Evolutionary conservation across 2,888 invertebrate genomes (phyloP), one percentile per base, ranked within the genome.

Genomic region (Megalurothrips usitatus): DNA sequence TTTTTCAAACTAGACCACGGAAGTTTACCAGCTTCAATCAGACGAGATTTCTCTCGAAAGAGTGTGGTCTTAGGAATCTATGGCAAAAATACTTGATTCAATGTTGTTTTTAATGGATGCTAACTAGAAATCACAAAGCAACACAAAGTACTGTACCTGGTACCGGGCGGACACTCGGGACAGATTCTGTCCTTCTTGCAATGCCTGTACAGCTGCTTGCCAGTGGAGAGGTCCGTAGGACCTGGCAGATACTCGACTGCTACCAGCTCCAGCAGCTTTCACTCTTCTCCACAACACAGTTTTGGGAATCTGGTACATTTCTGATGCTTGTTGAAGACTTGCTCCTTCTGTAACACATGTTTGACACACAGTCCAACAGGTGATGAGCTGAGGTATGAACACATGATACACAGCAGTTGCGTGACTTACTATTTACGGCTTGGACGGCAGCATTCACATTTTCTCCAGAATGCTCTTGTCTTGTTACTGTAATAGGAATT

Each of bases 241-340:
- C 79, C 84, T 83, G 80, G 86, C 86, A 0, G 85, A 83, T 79
- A 86, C 85, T 19, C 81, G 81, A 23, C 79, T 79, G 12, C 52
- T 43, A 34, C 78, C 79, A 8, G 82, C 83, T 52, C 87, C 86
- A 82, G 87, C 87, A 83, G 87, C 88, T 81, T 87, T 87, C 82
- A 88, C 87, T 82, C 88, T 85, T 81, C 88, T 84, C 88, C 88
- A 88, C 28, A 88, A 84, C 19, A 88, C 88, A 28, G 88, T 88
- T 85, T 88, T 88, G 19, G 88, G 88, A 82, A 88, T 88, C 68
- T 86, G 85, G 83, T 85, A 88, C 84, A 86, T 85, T 82, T 87
- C 87, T 26, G 88, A 86, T 49, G 88, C 88, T 80, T 87, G 86
- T 82, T 88, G 87, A 58, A 88, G 84, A 82, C 88, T 88, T 48